Base-by-base conservation (phyloP, 2,797 vertebrate species). In the Sternarchorhynchus goeldii region DNA sequence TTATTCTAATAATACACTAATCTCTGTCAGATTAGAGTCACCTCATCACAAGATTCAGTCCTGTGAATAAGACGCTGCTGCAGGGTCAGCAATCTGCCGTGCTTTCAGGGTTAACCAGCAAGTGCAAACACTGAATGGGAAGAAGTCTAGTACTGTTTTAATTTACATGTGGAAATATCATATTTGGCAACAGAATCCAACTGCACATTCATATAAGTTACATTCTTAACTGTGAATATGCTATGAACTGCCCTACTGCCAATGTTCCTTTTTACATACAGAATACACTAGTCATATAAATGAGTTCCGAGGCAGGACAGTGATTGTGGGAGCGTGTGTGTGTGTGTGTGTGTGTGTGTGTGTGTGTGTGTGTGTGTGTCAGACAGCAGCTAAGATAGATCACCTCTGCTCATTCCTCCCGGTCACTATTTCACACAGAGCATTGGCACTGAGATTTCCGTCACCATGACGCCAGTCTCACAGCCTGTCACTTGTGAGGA, bases 301-400 rank as follows among this genome's bases (percentile, higher is more conserved):
- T 65, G 59, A 65, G 59, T 32, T 55, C 58, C 57, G n/a, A n/a
- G 18, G 45, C 41, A 17, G 31, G 66, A 55, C 59, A 64, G 45
- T 20, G 20, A 39, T 21, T 32, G 32, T 56, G 29, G 10, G 17
- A 20, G 4, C 39, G 41, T 0, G 16, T 50, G 0, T 20, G 2
- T 63, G 16, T 50, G 0, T 20, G 2, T 63, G 63, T 39, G 53
- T 5, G 14, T 62, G 2, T 63, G 63, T 69, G 45, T 76, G 60
- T 67, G 63, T 39, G 53, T 20, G 2, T 63, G 63, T 69, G 45
- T 76, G 60, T 67, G 63, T 39, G 53, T 5, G 14, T 62, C 41
- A 55, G 60, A 60, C 32, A 56, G 21, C 10, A 50, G 45, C 12
- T 10, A 72, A 78, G 76, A 72, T 16, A 60, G 76, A 78, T 78